Percentiles rank a stretch among this genome's conserved stretches.
Conservation (phyloP, 1,140 invertebrate species). For the Sitodiplosis mosellana region DNA sequence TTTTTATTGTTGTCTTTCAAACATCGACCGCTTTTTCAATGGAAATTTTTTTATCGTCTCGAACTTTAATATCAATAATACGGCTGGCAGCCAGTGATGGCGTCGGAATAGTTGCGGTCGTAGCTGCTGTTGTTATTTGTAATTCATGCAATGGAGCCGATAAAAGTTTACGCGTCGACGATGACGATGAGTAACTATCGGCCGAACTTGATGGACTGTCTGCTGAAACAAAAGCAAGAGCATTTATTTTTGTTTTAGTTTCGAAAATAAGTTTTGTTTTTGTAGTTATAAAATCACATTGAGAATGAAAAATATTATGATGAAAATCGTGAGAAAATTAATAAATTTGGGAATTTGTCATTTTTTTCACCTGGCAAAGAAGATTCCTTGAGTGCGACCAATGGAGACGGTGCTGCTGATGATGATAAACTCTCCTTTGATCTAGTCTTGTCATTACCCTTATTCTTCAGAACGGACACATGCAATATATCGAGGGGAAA, state of each 20-base stretch:
- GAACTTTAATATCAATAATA: slow-evolving; percentile 1
- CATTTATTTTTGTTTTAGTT: no score
- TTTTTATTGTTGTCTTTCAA: background rate
- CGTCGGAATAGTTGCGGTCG: background rate
- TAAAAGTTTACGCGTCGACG: slow-evolving; percentile 45
- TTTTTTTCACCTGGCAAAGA: slow-evolving; percentile 20
- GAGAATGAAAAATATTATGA: no score
- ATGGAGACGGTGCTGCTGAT: slow-evolving; percentile 5
- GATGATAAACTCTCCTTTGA: slow-evolving; percentile 1
- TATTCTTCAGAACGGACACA: background rate
- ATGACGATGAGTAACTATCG: slow-evolving; percentile 53
- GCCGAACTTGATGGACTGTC: slow-evolving; percentile 48
- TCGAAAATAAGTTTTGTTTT: no score
- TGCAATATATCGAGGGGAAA: background rate
- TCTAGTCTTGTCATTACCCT: background rate
- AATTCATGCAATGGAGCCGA: background rate
- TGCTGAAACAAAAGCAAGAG: slow-evolving; percentile 2
- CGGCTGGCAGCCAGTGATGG: background rate
- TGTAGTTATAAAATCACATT: no score
- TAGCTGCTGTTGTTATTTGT: no score
- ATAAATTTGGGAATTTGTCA: no score
- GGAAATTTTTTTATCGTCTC: background rate
- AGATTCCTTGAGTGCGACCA: slow-evolving; percentile 7
- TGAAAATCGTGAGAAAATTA: no score
- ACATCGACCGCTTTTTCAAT: slow-evolving; percentile 1